Conservation (phyloP, 2,797 vertebrate species). For the Mormyrus proboscirostris region DNA sequence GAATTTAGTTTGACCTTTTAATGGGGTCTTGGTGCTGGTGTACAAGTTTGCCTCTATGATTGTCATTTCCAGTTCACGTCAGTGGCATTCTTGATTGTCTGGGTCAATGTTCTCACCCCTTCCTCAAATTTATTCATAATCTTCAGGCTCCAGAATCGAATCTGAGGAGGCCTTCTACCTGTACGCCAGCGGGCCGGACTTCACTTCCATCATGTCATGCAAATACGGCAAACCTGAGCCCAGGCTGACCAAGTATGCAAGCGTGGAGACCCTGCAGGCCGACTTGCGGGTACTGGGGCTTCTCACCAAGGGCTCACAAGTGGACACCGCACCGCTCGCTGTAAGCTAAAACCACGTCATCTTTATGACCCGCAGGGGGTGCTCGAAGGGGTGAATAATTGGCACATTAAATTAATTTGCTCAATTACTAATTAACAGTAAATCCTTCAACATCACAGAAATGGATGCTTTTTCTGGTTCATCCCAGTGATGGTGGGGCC, state of each 20-base stretch:
- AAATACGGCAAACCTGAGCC: conserved; percentile 76
- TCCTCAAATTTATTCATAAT: conserved; percentile 15
- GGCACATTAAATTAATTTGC: not conserved
- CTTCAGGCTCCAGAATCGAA: conserved; percentile 78
- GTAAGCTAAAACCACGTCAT: conserved; percentile 60
- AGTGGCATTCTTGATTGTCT: not conserved
- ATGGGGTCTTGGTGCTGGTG: not conserved
- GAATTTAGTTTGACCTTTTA: not conserved
- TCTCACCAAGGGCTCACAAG: conserved; percentile 76
- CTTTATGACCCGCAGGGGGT: not conserved
- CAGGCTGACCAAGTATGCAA: conserved; percentile 82
- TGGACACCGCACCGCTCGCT: conserved; percentile 74
- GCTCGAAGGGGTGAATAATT: not conserved
- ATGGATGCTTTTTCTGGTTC: not conserved
- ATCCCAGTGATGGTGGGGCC: not conserved
- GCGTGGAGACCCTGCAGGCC: conserved; percentile 77
- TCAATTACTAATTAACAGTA: not conserved
- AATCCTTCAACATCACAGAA: not conserved
- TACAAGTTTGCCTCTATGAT: not conserved
- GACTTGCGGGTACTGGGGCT: conserved; percentile 75
- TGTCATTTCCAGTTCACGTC: not conserved
- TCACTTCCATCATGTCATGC: conserved; percentile 89
- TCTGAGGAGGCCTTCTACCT: conserved; percentile 87
- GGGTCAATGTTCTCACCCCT: not conserved
- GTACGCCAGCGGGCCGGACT: conserved; percentile 83